Base-by-base conservation (phyloP, 2,113 vertebrate species). In the Dicaeum eximium region DNA sequence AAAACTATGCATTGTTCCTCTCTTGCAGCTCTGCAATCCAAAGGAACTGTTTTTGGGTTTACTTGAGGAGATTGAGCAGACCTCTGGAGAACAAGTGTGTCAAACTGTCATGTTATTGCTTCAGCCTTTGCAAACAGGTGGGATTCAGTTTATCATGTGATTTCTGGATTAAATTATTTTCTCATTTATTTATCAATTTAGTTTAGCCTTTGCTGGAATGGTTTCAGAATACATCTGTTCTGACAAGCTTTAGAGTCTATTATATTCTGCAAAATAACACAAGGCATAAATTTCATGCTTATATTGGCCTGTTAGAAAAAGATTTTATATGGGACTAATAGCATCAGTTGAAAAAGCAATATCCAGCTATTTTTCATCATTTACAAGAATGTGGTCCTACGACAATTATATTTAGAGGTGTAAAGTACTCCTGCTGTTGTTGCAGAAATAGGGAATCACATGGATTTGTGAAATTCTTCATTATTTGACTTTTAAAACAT, bases 11-110 rank as follows among this genome's bases (percentile, higher is more conserved):
- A 9, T 85, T 87, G 38, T 72, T 91, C 19, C 24, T 81, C 31
- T 86, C 62, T 78, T 98, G 92, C 95, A 99, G 99, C 97, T 98
- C 3, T 99, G 99, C 95, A 98, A 98, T 96, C 98, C 99, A 11
- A 99, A 99, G 98, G 99, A 99, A 97, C 97, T 99, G 93, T 97
- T 99, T 92, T 97, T 99, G 93, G 99, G 99, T 94, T 97, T 99
- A 92, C 97, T 99, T 97, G 99, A 99, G 95, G 98, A 99, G 96
- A 98, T 99, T 88, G 99, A 99, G 95, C 99, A 99, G 42, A 97
- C 98, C 6, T 98, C 98, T 74, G 97, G 97, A 61, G 98, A 98
- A 51, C 88, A 97, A 44, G 98, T 98, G 56, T 98, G 98, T 53
- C 98, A 98, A 80, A 98, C 97, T 77, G 92, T 99, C 83, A 96